These are phyloP conservation scores for Nyctereutes procyonoides DNA, from an alignment of 2,113 vertebrate genomes.

Conservation along the genomic window DNA sequence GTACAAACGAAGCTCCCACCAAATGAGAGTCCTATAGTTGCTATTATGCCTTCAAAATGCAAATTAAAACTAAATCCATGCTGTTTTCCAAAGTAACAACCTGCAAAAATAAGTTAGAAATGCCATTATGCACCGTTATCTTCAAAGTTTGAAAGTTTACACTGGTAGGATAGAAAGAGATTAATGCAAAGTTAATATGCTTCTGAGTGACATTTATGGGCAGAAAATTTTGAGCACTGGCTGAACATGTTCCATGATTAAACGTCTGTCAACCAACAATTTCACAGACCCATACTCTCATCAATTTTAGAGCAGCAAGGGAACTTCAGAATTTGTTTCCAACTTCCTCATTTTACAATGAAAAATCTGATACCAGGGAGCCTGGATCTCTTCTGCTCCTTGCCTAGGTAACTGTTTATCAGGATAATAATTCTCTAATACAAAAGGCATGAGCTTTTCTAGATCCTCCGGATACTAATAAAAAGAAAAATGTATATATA, in stretches of 20 bases:
- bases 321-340: conserved; percentile 22
- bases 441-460: not conserved
- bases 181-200: conserved; percentile 1
- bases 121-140: not conserved
- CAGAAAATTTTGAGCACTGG: not conserved
- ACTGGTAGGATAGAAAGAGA: not conserved
- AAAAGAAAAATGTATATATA: not conserved
- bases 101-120: not conserved
- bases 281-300: not conserved
- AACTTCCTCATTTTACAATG: conserved; percentile 47
- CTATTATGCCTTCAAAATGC: conserved; percentile 26
- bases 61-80: not conserved
- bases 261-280: conserved; percentile 34
- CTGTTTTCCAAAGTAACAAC: conserved; percentile 9
- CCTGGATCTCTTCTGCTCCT: not conserved
- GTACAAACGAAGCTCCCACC: not conserved
- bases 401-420: not conserved
- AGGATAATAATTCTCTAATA: conserved; percentile 16
- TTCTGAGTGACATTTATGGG: not conserved
- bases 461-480: not conserved
- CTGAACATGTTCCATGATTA: conserved; percentile 26
- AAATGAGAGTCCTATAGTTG: not conserved
- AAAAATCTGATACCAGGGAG: not conserved
- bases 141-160: conserved; percentile 8
- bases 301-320: conserved; percentile 20